A percentile compares a stretch with the other conserved stretches of the same genome.
These are phyloP conservation scores for Zosterops borbonicus DNA, from an alignment of 2,113 vertebrate species.

Conservation along the genomic window DNA sequence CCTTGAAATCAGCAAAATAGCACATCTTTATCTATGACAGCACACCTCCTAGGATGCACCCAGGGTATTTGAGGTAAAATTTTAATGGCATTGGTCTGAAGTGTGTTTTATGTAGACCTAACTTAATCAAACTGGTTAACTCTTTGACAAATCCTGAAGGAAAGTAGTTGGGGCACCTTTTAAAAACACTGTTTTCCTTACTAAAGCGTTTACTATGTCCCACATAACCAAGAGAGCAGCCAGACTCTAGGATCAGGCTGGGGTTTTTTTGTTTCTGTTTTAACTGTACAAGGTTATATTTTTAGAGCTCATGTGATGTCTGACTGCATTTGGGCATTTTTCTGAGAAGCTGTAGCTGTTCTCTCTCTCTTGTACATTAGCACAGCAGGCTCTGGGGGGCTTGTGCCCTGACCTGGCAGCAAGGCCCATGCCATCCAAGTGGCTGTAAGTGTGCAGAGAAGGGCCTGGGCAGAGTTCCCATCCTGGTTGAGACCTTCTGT, in stretches of 20 bases:
- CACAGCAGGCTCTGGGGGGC: not conserved
- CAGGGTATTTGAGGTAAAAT: not conserved
- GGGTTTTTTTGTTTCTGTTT: not conserved
- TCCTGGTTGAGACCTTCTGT: not conserved
- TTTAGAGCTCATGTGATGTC: not conserved
- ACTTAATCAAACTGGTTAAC: not conserved
- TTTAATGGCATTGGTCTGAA: not conserved
- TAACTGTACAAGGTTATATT: not conserved
- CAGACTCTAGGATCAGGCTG: not conserved
- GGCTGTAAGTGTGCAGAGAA: not conserved
- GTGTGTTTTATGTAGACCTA: not conserved
- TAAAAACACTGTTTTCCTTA: not conserved
- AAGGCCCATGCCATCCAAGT: fast-evolving
- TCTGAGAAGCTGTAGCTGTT: not conserved
- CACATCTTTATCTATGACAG: not conserved
- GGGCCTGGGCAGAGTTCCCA: not conserved
- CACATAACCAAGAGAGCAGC: not conserved
- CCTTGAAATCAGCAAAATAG: not conserved
- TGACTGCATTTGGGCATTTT: not conserved
- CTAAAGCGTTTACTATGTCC: not conserved
- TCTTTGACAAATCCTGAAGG: not conserved
- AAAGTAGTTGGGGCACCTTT: not conserved
- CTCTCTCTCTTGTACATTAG: not conserved
- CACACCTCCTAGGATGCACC: not conserved
- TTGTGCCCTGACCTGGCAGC: not conserved